phyloP scores from a whole-genome alignment of 2,797 vertebrate species.

The Danio choprae region DNA sequence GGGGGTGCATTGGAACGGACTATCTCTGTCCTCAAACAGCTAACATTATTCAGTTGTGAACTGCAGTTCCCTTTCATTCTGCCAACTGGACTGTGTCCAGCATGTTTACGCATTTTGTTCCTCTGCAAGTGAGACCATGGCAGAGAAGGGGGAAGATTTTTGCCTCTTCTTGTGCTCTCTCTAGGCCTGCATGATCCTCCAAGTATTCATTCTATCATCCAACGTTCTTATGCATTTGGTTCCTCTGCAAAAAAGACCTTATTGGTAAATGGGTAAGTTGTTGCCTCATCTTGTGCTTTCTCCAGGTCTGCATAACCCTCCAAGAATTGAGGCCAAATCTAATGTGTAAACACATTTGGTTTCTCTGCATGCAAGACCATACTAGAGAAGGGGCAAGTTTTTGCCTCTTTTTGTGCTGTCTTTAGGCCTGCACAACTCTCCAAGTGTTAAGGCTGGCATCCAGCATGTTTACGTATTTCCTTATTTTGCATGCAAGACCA shows the following conservation, averaged over 20 bases:
- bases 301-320: too few species aligned
- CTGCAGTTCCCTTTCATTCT: slow-evolving; percentile 73
- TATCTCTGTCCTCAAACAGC: slow-evolving; percentile 72
- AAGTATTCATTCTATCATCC: too few species aligned
- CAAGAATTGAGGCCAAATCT: too few species aligned
- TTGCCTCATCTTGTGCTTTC: too few species aligned
- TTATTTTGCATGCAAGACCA: background rate
- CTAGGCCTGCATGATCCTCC: background rate
- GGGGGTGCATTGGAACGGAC: slow-evolving; percentile 51
- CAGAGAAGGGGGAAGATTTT: slow-evolving; percentile 61
- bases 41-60: slow-evolving; percentile 76
- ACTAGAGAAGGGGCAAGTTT: too few species aligned
- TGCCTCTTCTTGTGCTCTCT: slow-evolving; percentile 37
- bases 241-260: too few species aligned
- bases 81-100: slow-evolving; percentile 83
- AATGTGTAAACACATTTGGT: too few species aligned
- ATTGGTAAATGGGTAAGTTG: too few species aligned
- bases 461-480: background rate
- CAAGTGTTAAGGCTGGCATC: background rate
- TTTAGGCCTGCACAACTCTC: background rate
- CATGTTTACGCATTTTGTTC: slow-evolving; percentile 72
- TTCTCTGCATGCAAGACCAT: too few species aligned
- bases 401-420: too few species aligned
- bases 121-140: slow-evolving; percentile 71
- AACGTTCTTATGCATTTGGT: too few species aligned